A percentile compares a stretch with the other conserved stretches of the same genome.
These are phyloP conservation scores for Rutilus rutilus DNA, from an alignment of 2,113 vertebrate species.

Conservation along the genomic window DNA sequence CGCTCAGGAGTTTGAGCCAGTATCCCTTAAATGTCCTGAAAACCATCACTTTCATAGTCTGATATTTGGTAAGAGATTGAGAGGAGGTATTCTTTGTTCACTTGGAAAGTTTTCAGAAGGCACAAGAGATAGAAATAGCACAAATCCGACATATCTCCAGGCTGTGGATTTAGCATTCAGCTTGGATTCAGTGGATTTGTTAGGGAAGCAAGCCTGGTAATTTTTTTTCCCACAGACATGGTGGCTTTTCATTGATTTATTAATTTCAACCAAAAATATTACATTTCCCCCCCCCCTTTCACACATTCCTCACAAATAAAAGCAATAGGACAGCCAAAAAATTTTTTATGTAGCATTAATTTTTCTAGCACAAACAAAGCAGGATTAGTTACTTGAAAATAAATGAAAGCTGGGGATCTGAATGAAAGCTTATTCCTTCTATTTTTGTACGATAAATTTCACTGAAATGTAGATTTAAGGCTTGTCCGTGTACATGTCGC, in stretches of 20 bases:
- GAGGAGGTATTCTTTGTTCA: slow-evolving; percentile 8
- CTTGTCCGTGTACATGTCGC: background rate
- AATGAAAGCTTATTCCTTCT: background rate
- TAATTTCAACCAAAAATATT: background rate
- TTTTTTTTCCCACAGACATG: background rate
- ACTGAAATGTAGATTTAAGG: background rate
- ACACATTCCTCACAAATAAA: no score
- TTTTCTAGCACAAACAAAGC: background rate
- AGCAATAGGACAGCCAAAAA: background rate
- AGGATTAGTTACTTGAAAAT: background rate
- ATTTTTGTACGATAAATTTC: background rate
- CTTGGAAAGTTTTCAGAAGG: slow-evolving; percentile 14
- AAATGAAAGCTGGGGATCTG: background rate
- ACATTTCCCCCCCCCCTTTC: no score
- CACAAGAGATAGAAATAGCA: slow-evolving; percentile 5
- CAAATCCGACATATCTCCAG: slow-evolving; percentile 6
- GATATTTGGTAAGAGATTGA: background rate
- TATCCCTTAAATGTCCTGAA: background rate
- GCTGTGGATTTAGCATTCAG: slow-evolving; percentile 2
- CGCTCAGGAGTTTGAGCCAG: background rate
- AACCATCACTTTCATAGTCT: slow-evolving; percentile 5
- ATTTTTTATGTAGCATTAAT: background rate
- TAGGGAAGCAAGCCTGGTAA: background rate
- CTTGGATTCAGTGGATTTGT: slow-evolving; percentile 27
- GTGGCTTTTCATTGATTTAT: background rate